Evolutionary conservation across 2,888 invertebrate species (phyloP), one percentile per base, ranked within the genome.

Genomic region (Panopea generosa): DNA sequence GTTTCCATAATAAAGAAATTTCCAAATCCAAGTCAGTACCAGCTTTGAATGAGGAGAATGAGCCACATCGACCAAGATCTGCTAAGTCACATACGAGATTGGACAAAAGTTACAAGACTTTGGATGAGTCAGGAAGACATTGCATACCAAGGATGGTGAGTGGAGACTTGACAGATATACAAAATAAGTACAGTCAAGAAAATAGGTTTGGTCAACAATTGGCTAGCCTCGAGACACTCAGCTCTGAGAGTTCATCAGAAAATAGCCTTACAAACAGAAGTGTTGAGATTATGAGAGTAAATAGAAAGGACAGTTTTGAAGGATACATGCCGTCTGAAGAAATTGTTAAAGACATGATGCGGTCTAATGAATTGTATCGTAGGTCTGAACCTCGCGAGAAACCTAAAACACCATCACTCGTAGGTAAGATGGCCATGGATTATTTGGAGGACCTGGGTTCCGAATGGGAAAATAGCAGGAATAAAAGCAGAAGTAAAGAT

Each of bases 401-500:
- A 52, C 57, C 67, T 20, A 71, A 70, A 38, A 77, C 78, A 11
- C 84, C 86, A 22, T 86, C 86, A 3, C 20, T 72, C 20, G 84
- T 84, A 22, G 75, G 82, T 55, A 84, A 83, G 70, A 83, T 87
- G 85, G 86, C 88, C 0, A 62, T 87, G 24, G 82, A 89, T 50
- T 89, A 89, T 63, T 72, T 89, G 14, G 84, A 87, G 50, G 83
- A 83, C 53, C 77, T 90, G 26, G 88, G 86, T 3, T 71, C 73
- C 49, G 89, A 90, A 63, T 88, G 87, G 88, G 73, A 83, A 53
- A 59, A 40, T n/a, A 82, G 70, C 24, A 68, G 75, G 49, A 20
- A 33, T 20, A 75, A 49, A 24, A 33, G 11, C 33, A 55, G 38
- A n/a, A 14, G 33, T 16, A 50, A 18, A 38, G 14, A 24, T 4